Evolutionary conservation across 2,888 invertebrate species (phyloP).

Genomic region (Gymnosoma rotundatum): DNA sequence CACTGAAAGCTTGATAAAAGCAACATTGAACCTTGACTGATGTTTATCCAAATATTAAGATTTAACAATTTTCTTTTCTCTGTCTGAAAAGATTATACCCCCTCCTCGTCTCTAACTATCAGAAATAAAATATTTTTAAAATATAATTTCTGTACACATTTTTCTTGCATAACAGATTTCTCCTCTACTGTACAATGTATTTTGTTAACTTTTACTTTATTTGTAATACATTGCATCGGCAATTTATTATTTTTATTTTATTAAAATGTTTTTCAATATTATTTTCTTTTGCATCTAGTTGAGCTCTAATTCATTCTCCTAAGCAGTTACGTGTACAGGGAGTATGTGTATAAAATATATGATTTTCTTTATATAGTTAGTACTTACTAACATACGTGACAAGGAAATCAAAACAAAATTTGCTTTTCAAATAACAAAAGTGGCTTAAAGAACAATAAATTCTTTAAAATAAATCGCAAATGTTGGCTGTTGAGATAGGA

Average conservation of each 20-base stretch:
- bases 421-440: background rate
- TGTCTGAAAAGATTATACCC: too few relatives aligned
- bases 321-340: background rate
- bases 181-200: background rate
- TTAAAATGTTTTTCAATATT: conserved; percentile 48
- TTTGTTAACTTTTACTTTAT: conserved; percentile 8
- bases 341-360: conserved; percentile 26
- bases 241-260: conserved; percentile 17
- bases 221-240: conserved; percentile 12
- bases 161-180: conserved; percentile 25
- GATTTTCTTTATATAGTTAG: conserved; percentile 56
- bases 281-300: conserved; percentile 23
- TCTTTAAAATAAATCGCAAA: conserved; percentile 8
- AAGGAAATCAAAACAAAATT: conserved; percentile 62
- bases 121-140: background rate
- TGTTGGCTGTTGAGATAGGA: background rate
- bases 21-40: too few relatives aligned
- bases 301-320: conserved; percentile 30
- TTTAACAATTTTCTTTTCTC: too few relatives aligned
- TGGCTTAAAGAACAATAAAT: background rate
- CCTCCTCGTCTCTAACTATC: too few relatives aligned
- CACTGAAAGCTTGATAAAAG: too few relatives aligned
- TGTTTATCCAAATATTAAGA: too few relatives aligned
- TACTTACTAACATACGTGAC: conserved; percentile 61
- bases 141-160: conserved; percentile 18